Evolutionary conservation across 53 echinoderm and acorn worm species (phyloP).

Genomic region (Stichopus horrens): DNA sequence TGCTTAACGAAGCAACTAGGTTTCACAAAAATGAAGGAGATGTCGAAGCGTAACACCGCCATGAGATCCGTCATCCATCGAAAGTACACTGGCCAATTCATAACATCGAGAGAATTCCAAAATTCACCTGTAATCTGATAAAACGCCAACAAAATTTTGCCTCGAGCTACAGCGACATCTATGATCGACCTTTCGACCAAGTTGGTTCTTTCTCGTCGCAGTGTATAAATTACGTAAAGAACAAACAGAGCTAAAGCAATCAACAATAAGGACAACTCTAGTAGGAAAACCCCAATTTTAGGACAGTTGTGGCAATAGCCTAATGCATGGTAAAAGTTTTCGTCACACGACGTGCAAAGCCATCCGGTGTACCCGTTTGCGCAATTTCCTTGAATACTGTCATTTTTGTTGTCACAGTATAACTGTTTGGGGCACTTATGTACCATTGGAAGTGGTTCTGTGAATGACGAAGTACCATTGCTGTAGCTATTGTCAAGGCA

Average conservation of each 20-base stretch:
- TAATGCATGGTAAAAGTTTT: background rate
- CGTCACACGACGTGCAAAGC: background rate
- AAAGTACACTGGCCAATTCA: slow-evolving; percentile 18
- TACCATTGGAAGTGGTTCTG: slow-evolving; percentile 1
- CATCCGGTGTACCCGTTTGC: slow-evolving; percentile 24
- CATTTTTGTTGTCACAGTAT: slow-evolving; percentile 1
- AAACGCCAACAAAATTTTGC: slow-evolving; percentile 49
- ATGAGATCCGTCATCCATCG: background rate
- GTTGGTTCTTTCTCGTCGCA: background rate
- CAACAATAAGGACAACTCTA: background rate
- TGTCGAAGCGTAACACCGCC: background rate
- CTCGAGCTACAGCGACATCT: slow-evolving; percentile 35
- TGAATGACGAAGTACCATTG: background rate
- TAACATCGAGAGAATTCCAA: slow-evolving; percentile 29
- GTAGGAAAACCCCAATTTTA: background rate
- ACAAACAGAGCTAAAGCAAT: background rate
- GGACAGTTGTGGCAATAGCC: background rate
- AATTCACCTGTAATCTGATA: slow-evolving; percentile 53
- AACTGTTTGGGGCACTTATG: background rate
- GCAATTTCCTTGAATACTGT: slow-evolving; percentile 10
- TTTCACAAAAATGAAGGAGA: slow-evolving; percentile 16
- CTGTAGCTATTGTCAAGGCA: background rate
- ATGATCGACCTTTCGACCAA: background rate
- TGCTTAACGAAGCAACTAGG: slow-evolving; percentile 13
- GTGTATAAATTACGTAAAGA: background rate